Base-by-base conservation (phyloP, 1,140 invertebrate genomes). In the Dendrolimus kikuchii region DNA sequence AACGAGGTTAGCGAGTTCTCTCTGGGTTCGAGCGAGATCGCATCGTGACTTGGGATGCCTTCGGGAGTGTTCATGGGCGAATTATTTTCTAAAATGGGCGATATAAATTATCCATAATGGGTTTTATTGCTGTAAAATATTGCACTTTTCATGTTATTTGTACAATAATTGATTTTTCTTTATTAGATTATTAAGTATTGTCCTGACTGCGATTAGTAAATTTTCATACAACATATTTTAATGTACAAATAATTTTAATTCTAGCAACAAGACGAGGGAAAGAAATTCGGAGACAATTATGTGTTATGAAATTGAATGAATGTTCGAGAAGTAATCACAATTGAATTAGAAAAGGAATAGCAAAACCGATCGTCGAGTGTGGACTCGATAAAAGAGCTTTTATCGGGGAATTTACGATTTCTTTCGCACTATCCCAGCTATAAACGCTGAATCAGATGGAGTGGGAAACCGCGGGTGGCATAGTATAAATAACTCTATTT, bases 391-490 rank as follows among this genome's bases (percentile, higher is more conserved):
- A 67, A 71, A 71, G 59, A 58, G 59, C 48, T 77, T 84, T 85
- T 81, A 85, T 82, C 66, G 79, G 60, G 62, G 51, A 69, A 74
- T 84, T 81, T 81, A 81, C 68, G 71, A 66, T 64, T 77, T 68
- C 64, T 71, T 77, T 71, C 64, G 63, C 69, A 74, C 74, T 72
- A 76, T 74, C 65, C 75, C 64, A 46, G 68, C 74, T 66, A 77
- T 79, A 81, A 81, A 81, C 65, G 71, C 57, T 62, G 74, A 81
- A 80, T 81, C 73, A 76, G 71, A 81, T 69, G 65, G 70, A 81
- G 71, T 72, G 73, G 62, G 70, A 62, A 66, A 74, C 69, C 68
- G 72, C 74, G 75, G 75, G 68, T 65, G 74, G 70, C 60, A 60
- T 59, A 66, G 61, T 65, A 64, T 71, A 75, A 74, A 73, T 77